Evolutionary conservation across 2,888 invertebrate genomes (phyloP), one percentile per base, ranked within the genome.

Genomic region (Cerceris ruficornis): DNA sequence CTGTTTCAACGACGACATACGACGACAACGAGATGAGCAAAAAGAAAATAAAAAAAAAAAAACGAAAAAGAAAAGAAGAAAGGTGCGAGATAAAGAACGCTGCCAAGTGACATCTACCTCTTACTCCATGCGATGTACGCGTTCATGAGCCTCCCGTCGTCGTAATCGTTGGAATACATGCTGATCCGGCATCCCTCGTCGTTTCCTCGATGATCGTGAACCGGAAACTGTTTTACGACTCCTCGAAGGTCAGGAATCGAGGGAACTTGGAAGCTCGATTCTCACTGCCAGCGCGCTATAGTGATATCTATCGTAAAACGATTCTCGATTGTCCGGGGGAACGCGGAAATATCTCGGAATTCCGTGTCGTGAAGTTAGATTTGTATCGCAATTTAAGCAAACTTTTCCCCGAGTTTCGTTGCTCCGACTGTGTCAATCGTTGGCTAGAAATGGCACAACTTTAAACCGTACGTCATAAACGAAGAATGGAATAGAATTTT

Each of bases 111-210:
- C 55, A 9, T 54, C 58, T 64, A 71, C 78, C 78, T 78, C 46
- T 28, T 72, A 69, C 71, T 77, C 77, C 78, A 72, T 61, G 39
- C 65, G 50, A 78, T 77, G 61, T 77, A 78, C 41, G 78, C 64
- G 68, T 68, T 78, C 77, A 78, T 77, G 54, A 77, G 77, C 7
- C 52, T 11, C 7, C 68, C 78, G 54, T 77, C 68, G 49, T 78
- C 77, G 57, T 72, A 77, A 43, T 77, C 71, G 72, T 78, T 78
- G 6, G 78, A 68, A 58, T 78, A 77, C 73, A 79, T 77, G 41
- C 43, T 50, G 28, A 42, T 0, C 42, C n/a, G 39, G 14, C 62
- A 61, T 73, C 7, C 49, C 5, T 61, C 15, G 39, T 43, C 43
- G 42, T 7, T 60, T 14, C 15, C 14, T n/a, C 42, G 60, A 60